Evolutionary conservation across 1,140 invertebrate genomes (phyloP).

Genomic region (Coptotermes formosanus): DNA sequence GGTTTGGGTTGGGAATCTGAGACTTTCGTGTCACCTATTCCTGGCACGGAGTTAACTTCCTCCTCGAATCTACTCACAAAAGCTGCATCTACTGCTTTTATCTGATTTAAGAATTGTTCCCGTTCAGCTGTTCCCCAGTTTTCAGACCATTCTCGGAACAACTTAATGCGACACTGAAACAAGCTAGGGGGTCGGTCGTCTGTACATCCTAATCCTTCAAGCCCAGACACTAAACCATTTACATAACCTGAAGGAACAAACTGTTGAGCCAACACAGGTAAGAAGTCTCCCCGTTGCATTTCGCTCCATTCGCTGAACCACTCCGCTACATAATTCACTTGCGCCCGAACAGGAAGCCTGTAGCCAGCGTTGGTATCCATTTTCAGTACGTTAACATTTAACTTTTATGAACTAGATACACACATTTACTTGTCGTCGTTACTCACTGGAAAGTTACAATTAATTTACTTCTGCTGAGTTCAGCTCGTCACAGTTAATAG

Average conservation of each 20-base stretch:
- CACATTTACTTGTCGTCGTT: too few species aligned
- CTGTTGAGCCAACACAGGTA: slow-evolving; percentile 71
- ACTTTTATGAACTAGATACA: too few species aligned
- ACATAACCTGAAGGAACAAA: slow-evolving; percentile 60
- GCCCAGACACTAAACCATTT: slow-evolving; percentile 69
- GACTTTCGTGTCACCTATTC: neutral
- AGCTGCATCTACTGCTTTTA: slow-evolving; percentile 66
- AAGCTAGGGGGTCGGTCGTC: slow-evolving; percentile 71
- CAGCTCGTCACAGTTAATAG: too few species aligned
- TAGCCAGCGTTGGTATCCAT: slow-evolving; percentile 30
- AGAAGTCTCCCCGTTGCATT: slow-evolving; percentile 79
- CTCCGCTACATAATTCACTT: slow-evolving; percentile 74
- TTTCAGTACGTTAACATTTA: neutral
- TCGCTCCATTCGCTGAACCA: slow-evolving; percentile 91
- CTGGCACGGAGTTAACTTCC: slow-evolving; percentile 45
- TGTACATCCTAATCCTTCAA: slow-evolving; percentile 47
- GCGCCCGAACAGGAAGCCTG: slow-evolving; percentile 51
- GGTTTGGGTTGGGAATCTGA: neutral
- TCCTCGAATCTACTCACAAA: slow-evolving; percentile 71
- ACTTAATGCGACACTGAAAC: slow-evolving; percentile 85
- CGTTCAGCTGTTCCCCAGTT: slow-evolving; percentile 77
- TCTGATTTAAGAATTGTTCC: slow-evolving; percentile 63
- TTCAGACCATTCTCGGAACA: slow-evolving; percentile 83
- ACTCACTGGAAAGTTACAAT: too few species aligned
- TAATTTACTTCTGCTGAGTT: too few species aligned